Evolutionary conservation across 2,888 invertebrate species (phyloP), one percentile per base, ranked within the genome.

Genomic region (Meta bourneti): DNA sequence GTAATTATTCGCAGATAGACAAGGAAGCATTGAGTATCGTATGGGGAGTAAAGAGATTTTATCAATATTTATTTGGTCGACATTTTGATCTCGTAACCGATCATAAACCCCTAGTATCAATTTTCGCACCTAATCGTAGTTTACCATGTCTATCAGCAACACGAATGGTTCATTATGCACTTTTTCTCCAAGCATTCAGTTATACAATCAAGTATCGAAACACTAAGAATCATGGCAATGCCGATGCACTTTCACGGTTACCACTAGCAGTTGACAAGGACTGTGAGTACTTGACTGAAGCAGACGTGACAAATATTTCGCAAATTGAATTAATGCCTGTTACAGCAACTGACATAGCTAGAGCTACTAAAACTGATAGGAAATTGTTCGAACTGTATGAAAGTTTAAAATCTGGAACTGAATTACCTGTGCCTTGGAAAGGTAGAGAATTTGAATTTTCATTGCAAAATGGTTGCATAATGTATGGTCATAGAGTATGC

Each of bases 1-100:
- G 93, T 71, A 94, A 94, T 34, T 95, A 95, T 93, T 94, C 94
- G 19, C 94, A 95, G 93, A 93, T 95, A 16, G 94, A 95, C 83
- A 94, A 94, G 93, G 95, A 95, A 93, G 95, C 94, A 4, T 93
- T 94, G 48, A 94, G 94, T 74, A 82, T 94, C 54, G 91, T 94
- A 52, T 94, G 94, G 93, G 94, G 94, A 61, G 93, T 94, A 49
- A 94, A 94, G 83, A 93, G 94, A 91, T 94, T 94, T 92, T 93
- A 94, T 89, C 92, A 93, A 78, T 94, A 94, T 93, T 92, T 94
- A 34, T 34, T 34, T 34, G 34, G 34, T 34, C 34, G 34, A 34
- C 34, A 34, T 34, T 34, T 95, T 91, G 94, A 91, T 51, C 92
- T 95, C 0, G 85, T 94, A 7, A 94, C 94, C 2, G 94, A 95